phyloP scores from a whole-genome alignment of 2,113 vertebrate species.

The Phyllostomus hastatus region DNA sequence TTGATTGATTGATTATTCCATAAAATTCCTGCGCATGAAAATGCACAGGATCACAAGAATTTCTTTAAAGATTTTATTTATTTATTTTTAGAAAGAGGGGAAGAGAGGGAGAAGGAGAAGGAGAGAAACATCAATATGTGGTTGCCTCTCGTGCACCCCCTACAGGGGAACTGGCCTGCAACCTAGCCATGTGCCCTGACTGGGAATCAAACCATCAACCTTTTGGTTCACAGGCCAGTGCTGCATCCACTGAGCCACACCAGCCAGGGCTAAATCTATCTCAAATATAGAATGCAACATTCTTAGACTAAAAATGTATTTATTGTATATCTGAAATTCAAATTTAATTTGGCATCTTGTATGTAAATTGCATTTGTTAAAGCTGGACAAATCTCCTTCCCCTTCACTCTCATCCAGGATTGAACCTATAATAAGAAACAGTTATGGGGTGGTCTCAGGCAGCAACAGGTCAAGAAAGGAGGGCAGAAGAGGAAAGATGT shows the following conservation, averaged over 20 bases:
- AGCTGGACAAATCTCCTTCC: neutral
- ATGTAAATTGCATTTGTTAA: slow-evolving; percentile 8
- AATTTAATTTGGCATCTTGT: neutral
- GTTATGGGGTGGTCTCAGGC: neutral
- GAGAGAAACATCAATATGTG: too few species aligned
- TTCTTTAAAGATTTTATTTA: too few species aligned
- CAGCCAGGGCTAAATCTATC: neutral
- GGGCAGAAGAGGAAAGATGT: neutral
- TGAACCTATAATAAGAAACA: neutral
- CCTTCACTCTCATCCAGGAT: neutral
- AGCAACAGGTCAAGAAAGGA: neutral
- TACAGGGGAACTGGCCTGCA: too few species aligned
- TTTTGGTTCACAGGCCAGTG: too few species aligned
- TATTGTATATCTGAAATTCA: neutral
- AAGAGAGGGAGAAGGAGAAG: too few species aligned
- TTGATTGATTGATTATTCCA: neutral
- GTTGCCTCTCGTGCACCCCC: too few species aligned
- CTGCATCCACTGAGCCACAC: too few species aligned
- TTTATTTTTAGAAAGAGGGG: too few species aligned
- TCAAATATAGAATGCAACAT: neutral
- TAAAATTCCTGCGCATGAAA: slow-evolving; percentile 7
- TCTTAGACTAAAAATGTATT: neutral
- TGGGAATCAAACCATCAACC: too few species aligned
- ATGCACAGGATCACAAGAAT: neutral
- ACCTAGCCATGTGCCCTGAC: too few species aligned